Evolutionary conservation across 1,140 invertebrate species (phyloP).

Genomic region (Bombus breviceps): DNA sequence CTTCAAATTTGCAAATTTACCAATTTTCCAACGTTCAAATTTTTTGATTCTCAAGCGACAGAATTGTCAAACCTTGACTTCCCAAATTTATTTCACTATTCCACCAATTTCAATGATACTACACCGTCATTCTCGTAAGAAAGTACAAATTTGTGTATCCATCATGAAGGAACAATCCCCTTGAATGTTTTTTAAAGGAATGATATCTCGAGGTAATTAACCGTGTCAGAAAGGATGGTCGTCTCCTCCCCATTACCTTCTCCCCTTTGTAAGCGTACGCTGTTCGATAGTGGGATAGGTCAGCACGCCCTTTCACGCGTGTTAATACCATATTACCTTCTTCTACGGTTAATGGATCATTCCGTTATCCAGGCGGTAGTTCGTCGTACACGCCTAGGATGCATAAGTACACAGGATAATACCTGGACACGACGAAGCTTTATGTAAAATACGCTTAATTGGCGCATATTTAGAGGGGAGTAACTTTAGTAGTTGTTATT

Average conservation of each 20-base stretch:
- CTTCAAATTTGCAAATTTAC: not conserved
- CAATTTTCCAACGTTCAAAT: not conserved
- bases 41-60: no score
- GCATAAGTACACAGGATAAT: constrained; percentile 35
- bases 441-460: constrained; percentile 40
- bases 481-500: not conserved
- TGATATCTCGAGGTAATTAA: constrained; percentile 72
- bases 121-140: not conserved
- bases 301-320: constrained; percentile 69
- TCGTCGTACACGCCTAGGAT: constrained; percentile 43
- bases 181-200: constrained; percentile 50
- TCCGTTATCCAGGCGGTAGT: constrained; percentile 60
- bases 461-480: constrained; percentile 28
- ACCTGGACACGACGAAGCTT: not conserved
- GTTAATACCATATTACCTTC: constrained; percentile 67
- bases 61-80: no score
- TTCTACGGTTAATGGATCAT: constrained; percentile 67
- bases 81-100: not conserved
- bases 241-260: constrained; percentile 55
- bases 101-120: not conserved
- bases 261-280: constrained; percentile 54
- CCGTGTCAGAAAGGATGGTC: constrained; percentile 47
- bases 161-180: not conserved
- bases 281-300: constrained; percentile 66
- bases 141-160: not conserved